Evolutionary conservation across 35 echinoderm and acorn worm species (phyloP), one percentile per base, ranked within the genome.

Genomic region (Strongylocentrotus purpuratus): DNA sequence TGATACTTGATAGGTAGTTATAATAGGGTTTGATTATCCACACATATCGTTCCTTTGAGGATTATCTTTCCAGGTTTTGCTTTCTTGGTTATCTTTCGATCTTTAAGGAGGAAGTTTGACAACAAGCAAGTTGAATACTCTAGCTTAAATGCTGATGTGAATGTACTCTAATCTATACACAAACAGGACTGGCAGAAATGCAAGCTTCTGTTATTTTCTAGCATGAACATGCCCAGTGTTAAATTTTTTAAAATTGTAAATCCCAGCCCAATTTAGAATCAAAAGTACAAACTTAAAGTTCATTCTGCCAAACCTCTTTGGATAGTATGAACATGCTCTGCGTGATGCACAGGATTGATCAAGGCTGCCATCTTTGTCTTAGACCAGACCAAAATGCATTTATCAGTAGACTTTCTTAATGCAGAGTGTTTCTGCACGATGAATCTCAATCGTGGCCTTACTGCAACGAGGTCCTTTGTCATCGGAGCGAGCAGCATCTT

Each of bases 231-330:
- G 65, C 28, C 65, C 25, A n/a, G 20, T 78, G 65, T 9, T 78
- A 22, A 78, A 78, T 22, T 4, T 7, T 78, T 22, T n/a, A n/a
- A 22, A 78, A 78, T 78, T 78, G 65, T 78, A 78, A 78, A 78
- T 78, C 65, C 22, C n/a, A 22, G 4, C 65, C 65, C 65, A 78
- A 28, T 78, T n/a, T 78, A 78, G 65, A 78, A 78, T 0, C 5
- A 70, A 78, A 78, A 78, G 65, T 78, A 78, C 65, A 78, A n/a
- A 78, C 65, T 28, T 78, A 78, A 41, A 41, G 65, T 78, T 78
- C 22, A 78, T 78, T 78, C 65, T 78, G 65, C 65, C 65, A 78
- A 28, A 22, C 8, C 4, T 22, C 65, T 28, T 78, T 78, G 20
- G 65, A 28, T 78, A 78, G 65, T 78, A 22, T 78, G 65, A 78